A percentile compares a stretch with the other conserved stretches of the same genome.
These are phyloP conservation scores for Pristionchus arcanus DNA, from an alignment of 2,888 invertebrate genomes.

Conservation along the genomic window DNA sequence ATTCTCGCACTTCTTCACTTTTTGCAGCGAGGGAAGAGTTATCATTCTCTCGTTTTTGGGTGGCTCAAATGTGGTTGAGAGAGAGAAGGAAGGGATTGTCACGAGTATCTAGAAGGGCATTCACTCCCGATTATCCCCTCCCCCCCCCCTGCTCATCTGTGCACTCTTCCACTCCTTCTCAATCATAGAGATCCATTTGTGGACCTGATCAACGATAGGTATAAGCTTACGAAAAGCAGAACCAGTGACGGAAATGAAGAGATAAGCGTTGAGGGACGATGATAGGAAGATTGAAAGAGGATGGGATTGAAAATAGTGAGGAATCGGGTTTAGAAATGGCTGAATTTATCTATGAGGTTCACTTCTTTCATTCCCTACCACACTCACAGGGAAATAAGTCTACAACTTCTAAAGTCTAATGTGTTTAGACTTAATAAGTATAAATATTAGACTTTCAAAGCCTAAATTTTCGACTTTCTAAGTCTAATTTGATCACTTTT, in stretches of 20 bases:
- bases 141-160: neutral
- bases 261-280: neutral
- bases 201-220: neutral
- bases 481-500: too few species aligned
- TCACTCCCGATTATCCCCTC: neutral
- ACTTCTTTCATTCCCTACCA: neutral
- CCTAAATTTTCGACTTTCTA: too few species aligned
- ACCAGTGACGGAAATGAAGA: constrained; percentile 14
- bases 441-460: too few species aligned
- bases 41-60: neutral
- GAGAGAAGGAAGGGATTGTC: constrained; percentile 22
- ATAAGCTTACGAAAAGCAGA: neutral
- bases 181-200: neutral
- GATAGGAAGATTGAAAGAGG: constrained; percentile 4
- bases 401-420: too few species aligned
- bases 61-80: neutral
- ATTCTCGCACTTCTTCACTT: neutral
- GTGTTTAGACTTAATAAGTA: too few species aligned
- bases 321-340: neutral
- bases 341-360: neutral
- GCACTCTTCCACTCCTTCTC: neutral
- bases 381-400: too few species aligned
- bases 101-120: neutral
- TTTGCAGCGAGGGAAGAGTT: neutral
- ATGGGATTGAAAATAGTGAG: neutral